Conservation (phyloP, 2,888 invertebrate species). For the Torymus texanus region DNA sequence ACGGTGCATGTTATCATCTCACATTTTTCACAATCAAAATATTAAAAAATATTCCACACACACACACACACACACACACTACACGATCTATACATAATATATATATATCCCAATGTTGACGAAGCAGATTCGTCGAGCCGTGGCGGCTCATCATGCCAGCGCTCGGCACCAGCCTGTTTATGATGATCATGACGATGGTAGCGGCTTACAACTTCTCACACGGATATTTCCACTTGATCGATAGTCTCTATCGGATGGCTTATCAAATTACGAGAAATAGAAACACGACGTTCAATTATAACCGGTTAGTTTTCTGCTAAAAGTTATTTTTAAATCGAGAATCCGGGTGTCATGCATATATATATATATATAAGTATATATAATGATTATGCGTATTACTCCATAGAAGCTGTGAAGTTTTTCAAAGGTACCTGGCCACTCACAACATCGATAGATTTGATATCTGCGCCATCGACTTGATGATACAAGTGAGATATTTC, state of each 20-base stretch:
- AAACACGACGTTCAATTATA: neutral
- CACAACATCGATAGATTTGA: slow-evolving; percentile 50
- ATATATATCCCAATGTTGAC: neutral
- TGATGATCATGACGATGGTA: slow-evolving; percentile 58
- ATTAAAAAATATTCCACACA: no score
- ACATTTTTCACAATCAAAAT: no score
- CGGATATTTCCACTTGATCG: slow-evolving; percentile 61
- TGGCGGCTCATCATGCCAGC: slow-evolving; percentile 67
- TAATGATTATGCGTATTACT: no score
- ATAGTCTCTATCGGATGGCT: neutral
- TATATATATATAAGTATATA: no score
- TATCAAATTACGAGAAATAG: neutral
- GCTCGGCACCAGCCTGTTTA: slow-evolving; percentile 61
- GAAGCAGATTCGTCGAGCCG: slow-evolving; percentile 51
- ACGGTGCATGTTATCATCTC: no score
- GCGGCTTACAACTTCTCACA: slow-evolving; percentile 54
- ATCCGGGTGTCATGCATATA: no score
- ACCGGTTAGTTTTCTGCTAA: slow-evolving; percentile 1
- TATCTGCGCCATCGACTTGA: slow-evolving; percentile 56
- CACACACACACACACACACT: no score
- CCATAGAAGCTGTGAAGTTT: slow-evolving; percentile 49
- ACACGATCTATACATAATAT: no score
- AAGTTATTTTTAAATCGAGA: slow-evolving; percentile 14
- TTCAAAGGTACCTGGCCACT: slow-evolving; percentile 56
- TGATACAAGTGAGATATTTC: slow-evolving; percentile 56